Conservation (phyloP, 1,140 invertebrate genomes). For the Rhopalosiphum padi region DNA sequence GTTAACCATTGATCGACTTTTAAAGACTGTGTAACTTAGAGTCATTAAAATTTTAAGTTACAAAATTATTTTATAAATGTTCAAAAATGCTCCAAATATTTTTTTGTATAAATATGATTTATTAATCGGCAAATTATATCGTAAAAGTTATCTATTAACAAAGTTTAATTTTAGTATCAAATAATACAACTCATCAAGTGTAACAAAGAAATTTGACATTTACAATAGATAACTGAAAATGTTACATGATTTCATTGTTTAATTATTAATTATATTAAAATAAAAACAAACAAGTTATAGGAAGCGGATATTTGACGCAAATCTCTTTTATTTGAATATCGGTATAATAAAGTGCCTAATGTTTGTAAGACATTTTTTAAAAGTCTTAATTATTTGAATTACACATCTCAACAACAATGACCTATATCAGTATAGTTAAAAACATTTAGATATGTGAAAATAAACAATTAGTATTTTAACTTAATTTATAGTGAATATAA, state of each 20-base stretch:
- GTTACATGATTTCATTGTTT: not conserved
- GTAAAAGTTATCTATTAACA: not conserved
- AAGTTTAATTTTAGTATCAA: conserved; percentile 8
- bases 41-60: not conserved
- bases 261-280: not conserved
- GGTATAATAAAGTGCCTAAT: not conserved
- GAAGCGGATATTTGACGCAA: not conserved
- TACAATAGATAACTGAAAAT: not conserved
- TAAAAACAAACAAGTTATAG: no score
- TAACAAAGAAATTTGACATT: not conserved
- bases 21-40: not conserved
- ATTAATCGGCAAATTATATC: not conserved
- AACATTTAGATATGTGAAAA: not conserved
- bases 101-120: not conserved
- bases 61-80: not conserved
- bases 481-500: not conserved
- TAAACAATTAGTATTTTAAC: not conserved
- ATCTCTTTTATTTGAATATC: not conserved
- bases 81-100: not conserved
- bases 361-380: not conserved
- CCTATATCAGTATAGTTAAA: not conserved
- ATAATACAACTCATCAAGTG: not conserved
- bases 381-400: not conserved
- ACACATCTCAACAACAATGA: not conserved
- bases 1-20: not conserved